Evolutionary conservation across 2,797 vertebrate species (phyloP), one percentile per base, ranked within the genome.

Genomic region (Siniperca scherzeri): DNA sequence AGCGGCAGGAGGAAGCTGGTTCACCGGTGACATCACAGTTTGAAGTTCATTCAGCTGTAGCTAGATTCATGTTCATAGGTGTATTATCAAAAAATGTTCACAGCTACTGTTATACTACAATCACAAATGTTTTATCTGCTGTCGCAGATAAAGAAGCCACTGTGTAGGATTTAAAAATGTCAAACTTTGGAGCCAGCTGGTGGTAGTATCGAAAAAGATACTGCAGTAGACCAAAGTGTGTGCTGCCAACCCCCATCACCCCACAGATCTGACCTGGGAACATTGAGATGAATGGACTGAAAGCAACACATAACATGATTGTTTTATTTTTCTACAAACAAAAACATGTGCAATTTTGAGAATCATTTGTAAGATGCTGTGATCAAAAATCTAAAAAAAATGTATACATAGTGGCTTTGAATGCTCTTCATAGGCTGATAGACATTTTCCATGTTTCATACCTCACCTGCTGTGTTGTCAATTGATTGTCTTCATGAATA

Each of bases 1-100:
- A 95, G 95, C 13, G 76, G 93, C 69, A 87, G 95, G 64, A 92
- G 92, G 70, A 95, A 93, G 78, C 82, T 91, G 70, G 60, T 94
- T 13, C 82, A 80, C 40, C 78, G 59, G 44, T 93, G 89, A 93
- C 1, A 1, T 61, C 55, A 50, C 44, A 61, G 59, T 42, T 13
- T 16, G 7, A 4, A 2, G 7, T 19, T 19, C 7, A 40, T 25
- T 38, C 33, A 56, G 7, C 14, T 65, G 44, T 27, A 10, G 46
- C 59, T 21, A 21, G 7, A 46, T 40, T 60, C 12, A n/a, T 73
- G n/a, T 44, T 3, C 1, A 12, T 6, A 16, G 1, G 27, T 55
- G 48, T 55, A n/a, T 12, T 40, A 19, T 42, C 25, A 33, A 40
- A 25, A 53, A 9, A 19, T 1, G 2, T 36, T 7, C 6, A 1